Conservation (phyloP, 2,797 vertebrate genomes). For the Aldrovandia affinis region DNA sequence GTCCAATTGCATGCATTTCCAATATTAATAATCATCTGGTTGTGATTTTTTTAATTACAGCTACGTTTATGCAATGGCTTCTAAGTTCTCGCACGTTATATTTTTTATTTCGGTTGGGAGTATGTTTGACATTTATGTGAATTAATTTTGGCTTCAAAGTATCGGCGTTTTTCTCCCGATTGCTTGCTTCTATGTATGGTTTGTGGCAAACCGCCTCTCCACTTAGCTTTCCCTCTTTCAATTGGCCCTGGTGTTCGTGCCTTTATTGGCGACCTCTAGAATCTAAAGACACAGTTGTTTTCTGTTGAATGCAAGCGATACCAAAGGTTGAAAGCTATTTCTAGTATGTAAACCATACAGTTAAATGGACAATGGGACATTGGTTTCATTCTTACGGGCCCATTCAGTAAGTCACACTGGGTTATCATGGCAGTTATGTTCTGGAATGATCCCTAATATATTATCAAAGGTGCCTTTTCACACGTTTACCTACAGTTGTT, state of each 20-base stretch:
- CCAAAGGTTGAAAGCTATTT: background rate
- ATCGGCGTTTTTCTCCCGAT: background rate
- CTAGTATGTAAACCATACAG: background rate
- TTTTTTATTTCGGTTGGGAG: too few relatives aligned
- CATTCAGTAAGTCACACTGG: background rate
- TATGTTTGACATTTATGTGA: background rate
- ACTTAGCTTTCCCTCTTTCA: background rate
- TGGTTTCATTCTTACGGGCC: background rate
- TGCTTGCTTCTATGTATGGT: background rate
- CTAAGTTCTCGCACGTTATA: too few relatives aligned
- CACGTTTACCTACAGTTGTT: conserved; percentile 5
- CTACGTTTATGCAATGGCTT: too few relatives aligned
- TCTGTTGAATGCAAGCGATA: background rate
- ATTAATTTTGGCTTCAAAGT: background rate
- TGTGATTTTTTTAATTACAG: too few relatives aligned
- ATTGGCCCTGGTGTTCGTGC: background rate
- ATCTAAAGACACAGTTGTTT: background rate
- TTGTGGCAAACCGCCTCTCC: background rate
- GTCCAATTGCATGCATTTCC: too few relatives aligned
- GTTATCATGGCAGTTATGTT: background rate
- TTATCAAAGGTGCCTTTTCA: conserved; percentile 15
- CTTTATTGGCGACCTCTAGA: background rate
- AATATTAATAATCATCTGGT: too few relatives aligned
- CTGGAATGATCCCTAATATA: background rate
- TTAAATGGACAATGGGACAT: background rate